Evolutionary conservation across 2,113 vertebrate genomes (phyloP).

Genomic region (Forbesichthys agassizii): DNA sequence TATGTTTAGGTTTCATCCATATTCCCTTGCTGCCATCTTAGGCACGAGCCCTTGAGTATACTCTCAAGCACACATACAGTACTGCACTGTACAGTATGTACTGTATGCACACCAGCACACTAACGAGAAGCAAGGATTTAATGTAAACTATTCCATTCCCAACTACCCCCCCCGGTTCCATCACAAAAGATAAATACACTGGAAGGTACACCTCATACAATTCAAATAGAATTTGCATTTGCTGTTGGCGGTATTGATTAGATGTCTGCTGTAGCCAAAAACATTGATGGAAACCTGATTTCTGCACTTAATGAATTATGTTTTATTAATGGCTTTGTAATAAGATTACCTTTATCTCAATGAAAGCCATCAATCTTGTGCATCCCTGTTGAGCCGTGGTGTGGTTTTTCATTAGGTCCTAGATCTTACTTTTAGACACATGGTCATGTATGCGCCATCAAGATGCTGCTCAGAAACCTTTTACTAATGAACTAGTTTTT

Average conservation of each 20-base stretch:
- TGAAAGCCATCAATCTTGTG: conserved; percentile 68
- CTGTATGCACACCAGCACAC: no score
- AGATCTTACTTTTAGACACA: conserved; percentile 27
- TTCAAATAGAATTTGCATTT: conserved; percentile 34
- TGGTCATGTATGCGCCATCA: neutral
- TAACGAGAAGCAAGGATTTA: no score
- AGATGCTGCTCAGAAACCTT: neutral
- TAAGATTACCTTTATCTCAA: conserved; percentile 72
- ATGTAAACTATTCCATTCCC: no score
- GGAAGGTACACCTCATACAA: conserved; percentile 31
- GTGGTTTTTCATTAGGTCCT: conserved; percentile 59
- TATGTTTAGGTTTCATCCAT: no score
- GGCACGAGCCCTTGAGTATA: no score
- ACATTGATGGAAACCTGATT: conserved; percentile 67
- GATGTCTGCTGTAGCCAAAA: conserved; percentile 58
- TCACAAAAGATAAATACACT: conserved; percentile 1
- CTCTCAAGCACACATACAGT: no score
- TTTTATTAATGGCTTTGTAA: conserved; percentile 76
- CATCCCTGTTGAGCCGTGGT: conserved; percentile 31
- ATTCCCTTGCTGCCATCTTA: no score
- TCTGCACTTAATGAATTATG: conserved; percentile 73
- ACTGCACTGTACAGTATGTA: no score
- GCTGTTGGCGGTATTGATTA: conserved; percentile 48
- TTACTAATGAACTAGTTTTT: no score
- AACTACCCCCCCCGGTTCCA: neutral